Evolutionary conservation across 2,113 vertebrate genomes (phyloP), one percentile per base, ranked within the genome.

Genomic region (Gadus macrocephalus): DNA sequence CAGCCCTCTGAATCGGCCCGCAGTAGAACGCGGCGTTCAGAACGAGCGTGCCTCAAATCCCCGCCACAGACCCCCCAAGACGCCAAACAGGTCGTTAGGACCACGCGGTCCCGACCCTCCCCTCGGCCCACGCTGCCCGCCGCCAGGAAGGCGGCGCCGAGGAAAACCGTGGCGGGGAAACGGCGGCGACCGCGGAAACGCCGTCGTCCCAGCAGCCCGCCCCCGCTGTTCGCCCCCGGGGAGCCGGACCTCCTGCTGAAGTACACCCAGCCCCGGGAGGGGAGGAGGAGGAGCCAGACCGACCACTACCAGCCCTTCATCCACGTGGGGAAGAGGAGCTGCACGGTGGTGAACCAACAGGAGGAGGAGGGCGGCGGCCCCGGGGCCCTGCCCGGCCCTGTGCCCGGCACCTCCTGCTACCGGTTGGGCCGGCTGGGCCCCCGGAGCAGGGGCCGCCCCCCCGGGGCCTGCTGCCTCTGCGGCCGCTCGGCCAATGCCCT

Each of bases 181-280:
- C 76, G 75, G 25, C 85, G 27, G 69, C 77, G 73, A 2, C 86
- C 80, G 25, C 61, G 74, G n/a, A n/a, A 63, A 15, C 14, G 8
- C 4, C 68, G 16, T 16, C 55, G 15, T 8, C 55, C 15, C 7
- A 60, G 53, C 0, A 67, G 80, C 1, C 75, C 77, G 0, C 62
- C 82, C 0, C 35, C 78, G 15, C 49, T 74, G 38, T 92, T 92
- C 66, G 15, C 79, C 5, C 81, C 79, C 0, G 19, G 58, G 0
- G 91, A 90, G 65, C 88, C 91, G 0, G 89, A 92, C 58, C 89
- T 93, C 77, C 74, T 80, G n/a, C 86, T 92, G 0, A 90, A 85
- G 76, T 90, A 83, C 53, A 1, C 80, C 14, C 85, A 61, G 0
- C 0, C 70, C 2, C 86, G 81, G 74, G 82, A 78, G 53, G 82